Evolutionary conservation across 2,113 vertebrate species (phyloP).

Genomic region (Chamaea fasciata): DNA sequence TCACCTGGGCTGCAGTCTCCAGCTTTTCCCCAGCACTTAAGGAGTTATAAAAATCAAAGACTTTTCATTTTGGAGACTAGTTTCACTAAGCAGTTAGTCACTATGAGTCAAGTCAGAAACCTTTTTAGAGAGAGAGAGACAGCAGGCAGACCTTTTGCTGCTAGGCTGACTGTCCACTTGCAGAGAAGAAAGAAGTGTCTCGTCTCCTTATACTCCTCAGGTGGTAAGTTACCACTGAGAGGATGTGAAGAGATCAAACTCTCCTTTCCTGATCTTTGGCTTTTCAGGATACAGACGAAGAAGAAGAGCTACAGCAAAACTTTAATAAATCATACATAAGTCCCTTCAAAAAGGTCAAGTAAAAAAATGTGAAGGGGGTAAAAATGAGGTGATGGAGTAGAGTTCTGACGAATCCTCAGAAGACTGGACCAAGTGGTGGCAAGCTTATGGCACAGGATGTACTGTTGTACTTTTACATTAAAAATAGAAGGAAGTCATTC

Average conservation of each 20-base stretch:
- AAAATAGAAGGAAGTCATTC: neutral
- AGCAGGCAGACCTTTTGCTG: neutral
- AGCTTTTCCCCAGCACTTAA: neutral
- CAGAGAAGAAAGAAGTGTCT: slow-evolving; percentile 11
- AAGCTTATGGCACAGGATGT: neutral
- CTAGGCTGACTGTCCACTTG: neutral
- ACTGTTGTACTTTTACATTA: neutral
- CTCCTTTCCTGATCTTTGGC: slow-evolving; percentile 28
- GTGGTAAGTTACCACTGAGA: neutral
- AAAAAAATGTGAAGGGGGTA: neutral
- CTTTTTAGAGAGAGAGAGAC: neutral
- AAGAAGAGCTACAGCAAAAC: neutral
- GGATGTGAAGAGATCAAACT: neutral
- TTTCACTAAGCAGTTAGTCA: neutral
- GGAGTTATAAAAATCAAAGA: neutral
- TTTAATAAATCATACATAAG: slow-evolving; percentile 21
- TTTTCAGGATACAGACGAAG: neutral
- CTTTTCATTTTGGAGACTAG: neutral
- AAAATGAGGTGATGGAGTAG: neutral
- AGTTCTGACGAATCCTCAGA: neutral
- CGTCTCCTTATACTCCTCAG: neutral
- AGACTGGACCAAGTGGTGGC: neutral
- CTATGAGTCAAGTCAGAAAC: neutral
- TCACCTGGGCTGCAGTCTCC: neutral
- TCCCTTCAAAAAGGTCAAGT: neutral